Evolutionary conservation across 2,797 vertebrate species (phyloP).

Genomic region (Anguilla megastoma): DNA sequence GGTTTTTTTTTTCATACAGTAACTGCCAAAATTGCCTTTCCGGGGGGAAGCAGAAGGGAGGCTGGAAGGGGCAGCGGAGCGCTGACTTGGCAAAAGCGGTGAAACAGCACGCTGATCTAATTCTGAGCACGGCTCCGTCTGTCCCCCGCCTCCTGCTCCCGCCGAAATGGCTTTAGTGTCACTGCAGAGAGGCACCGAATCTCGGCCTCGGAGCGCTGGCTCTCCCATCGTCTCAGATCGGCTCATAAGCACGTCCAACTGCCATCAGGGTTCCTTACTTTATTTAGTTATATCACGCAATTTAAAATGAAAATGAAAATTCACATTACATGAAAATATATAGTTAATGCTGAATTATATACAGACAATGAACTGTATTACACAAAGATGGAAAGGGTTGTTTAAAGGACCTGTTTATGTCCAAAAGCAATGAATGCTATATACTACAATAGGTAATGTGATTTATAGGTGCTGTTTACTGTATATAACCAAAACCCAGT

Average conservation of each 20-base stretch:
- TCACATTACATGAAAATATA: background rate
- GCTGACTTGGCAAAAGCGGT: constrained; percentile 63
- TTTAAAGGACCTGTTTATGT: background rate
- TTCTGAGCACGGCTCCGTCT: constrained; percentile 54
- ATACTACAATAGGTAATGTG: background rate
- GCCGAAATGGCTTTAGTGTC: background rate
- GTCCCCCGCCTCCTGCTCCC: constrained; percentile 45
- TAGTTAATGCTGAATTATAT: background rate
- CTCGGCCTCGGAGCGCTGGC: background rate
- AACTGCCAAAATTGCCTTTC: constrained; percentile 13
- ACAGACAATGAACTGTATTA: background rate
- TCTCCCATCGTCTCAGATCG: background rate
- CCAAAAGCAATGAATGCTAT: background rate
- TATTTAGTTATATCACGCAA: too few relatives aligned
- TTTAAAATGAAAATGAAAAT: background rate
- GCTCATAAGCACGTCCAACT: background rate
- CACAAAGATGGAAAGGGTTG: background rate
- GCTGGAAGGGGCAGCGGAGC: constrained; percentile 59
- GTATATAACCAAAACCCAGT: background rate
- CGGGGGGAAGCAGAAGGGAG: constrained; percentile 63
- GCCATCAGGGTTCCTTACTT: background rate
- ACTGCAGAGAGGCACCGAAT: background rate
- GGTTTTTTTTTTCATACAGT: background rate
- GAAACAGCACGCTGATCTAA: constrained; percentile 61
- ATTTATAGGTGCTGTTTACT: background rate